phyloP scores from a whole-genome alignment of 2,113 vertebrate genomes.

The Phrynosoma blainvillii region DNA sequence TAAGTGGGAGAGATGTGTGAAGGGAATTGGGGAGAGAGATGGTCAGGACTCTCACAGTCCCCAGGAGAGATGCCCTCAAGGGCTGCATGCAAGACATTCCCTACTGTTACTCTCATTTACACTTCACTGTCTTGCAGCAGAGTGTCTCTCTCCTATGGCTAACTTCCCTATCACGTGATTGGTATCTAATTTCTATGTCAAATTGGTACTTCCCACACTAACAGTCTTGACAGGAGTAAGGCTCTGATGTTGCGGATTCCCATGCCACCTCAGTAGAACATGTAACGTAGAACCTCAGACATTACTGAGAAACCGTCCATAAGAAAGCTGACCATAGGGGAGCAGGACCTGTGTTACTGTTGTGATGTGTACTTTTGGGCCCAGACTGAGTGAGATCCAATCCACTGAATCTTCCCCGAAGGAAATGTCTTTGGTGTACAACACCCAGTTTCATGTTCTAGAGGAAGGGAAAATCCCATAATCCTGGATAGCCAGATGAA shows the following conservation, averaged over 20 bases:
- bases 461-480: not conserved
- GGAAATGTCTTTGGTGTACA: not conserved
- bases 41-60: too few relatives aligned
- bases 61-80: too few relatives aligned
- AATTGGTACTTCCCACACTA: too few relatives aligned
- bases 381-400: not conserved
- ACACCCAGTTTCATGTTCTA: not conserved
- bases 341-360: not conserved
- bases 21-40: too few relatives aligned
- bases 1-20: too few relatives aligned
- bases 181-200: not conserved
- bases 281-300: not conserved
- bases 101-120: not conserved
- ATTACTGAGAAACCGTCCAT: not conserved
- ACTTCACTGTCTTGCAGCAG: not conserved
- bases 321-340: not conserved
- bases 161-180: not conserved
- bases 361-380: not conserved
- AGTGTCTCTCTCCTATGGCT: not conserved
- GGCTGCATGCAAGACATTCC: not conserved
- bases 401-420: not conserved
- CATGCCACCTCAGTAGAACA: not conserved
- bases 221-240: not conserved
- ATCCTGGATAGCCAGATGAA: too few relatives aligned
- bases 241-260: not conserved